phyloP scores from a whole-genome alignment of 2,797 vertebrate genomes.

The Acipenser oxyrinchus region DNA sequence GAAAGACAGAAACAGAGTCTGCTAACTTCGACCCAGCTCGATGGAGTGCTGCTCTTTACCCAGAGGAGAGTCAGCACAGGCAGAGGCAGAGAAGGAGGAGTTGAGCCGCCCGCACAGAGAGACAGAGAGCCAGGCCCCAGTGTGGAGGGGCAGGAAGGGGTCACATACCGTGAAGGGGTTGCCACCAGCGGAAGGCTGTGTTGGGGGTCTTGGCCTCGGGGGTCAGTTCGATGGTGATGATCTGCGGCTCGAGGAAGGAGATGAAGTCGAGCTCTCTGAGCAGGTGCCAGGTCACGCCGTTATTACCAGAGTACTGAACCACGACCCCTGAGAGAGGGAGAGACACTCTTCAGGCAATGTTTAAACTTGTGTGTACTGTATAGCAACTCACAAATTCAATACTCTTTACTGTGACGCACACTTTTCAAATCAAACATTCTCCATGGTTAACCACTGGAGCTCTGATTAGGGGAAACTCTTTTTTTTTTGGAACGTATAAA shows the following conservation, averaged over 20 bases:
- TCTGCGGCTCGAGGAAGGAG: constrained; percentile 87
- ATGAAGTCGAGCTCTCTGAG: constrained; percentile 86
- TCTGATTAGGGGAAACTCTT: no score
- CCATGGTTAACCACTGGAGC: no score
- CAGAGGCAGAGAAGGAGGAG: neutral
- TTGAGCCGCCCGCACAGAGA: neutral
- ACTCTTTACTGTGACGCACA: no score
- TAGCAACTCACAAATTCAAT: no score
- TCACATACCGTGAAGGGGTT: constrained; percentile 80
- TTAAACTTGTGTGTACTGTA: no score
- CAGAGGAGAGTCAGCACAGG: neutral
- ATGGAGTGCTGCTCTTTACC: neutral
- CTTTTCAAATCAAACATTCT: no score
- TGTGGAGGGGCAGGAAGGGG: constrained; percentile 3
- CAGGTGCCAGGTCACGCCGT: constrained; percentile 86
- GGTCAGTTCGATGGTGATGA: constrained; percentile 90
- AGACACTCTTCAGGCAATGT: no score
- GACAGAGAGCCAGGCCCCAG: neutral
- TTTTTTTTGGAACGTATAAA: no score
- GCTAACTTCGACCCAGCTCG: no score
- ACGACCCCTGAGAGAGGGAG: constrained; percentile 66
- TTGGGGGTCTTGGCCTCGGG: constrained; percentile 79
- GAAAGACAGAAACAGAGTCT: neutral
- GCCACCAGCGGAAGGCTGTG: constrained; percentile 96
- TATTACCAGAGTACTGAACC: constrained; percentile 90